Conservation (phyloP, 2,888 invertebrate genomes). For the Thyatira batis region DNA sequence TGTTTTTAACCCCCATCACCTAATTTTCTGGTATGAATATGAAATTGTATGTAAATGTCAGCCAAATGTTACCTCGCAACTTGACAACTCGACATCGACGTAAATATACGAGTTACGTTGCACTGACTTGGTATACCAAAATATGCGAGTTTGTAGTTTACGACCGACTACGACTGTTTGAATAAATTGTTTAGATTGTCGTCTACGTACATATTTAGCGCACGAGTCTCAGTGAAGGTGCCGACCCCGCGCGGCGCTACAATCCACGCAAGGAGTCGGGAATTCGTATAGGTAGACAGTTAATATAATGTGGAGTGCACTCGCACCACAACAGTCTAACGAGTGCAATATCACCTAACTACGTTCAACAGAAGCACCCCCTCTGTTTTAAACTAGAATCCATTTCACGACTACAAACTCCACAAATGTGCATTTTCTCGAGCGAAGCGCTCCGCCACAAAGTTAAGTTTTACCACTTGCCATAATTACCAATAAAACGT, state of each 20-base stretch:
- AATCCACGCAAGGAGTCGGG: slow-evolving; percentile 39
- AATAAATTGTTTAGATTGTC: slow-evolving; percentile 69
- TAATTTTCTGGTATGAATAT: slow-evolving; percentile 78
- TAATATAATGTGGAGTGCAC: slow-evolving; percentile 51
- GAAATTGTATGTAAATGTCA: slow-evolving; percentile 76
- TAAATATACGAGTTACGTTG: slow-evolving; percentile 68
- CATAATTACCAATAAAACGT: slow-evolving; percentile 75
- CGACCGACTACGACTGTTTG: slow-evolving; percentile 55
- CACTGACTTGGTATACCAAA: slow-evolving; percentile 61
- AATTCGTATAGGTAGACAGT: slow-evolving; percentile 45
- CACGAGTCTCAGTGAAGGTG: slow-evolving; percentile 40
- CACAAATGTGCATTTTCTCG: slow-evolving; percentile 70
- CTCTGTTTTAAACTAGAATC: slow-evolving; percentile 76
- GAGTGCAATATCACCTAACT: slow-evolving; percentile 73
- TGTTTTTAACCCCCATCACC: slow-evolving; percentile 47
- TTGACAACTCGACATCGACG: slow-evolving; percentile 71
- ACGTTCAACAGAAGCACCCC: slow-evolving; percentile 62
- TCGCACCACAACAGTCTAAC: slow-evolving; percentile 60
- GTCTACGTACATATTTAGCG: slow-evolving; percentile 42
- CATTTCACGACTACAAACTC: slow-evolving; percentile 72
- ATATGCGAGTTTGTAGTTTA: slow-evolving; percentile 68
- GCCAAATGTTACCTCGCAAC: slow-evolving; percentile 67
- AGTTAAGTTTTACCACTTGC: slow-evolving; percentile 72
- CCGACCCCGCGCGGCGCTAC: slow-evolving; percentile 27
- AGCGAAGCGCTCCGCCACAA: slow-evolving; percentile 56